These are phyloP conservation scores for Drosophila gaucha DNA, from an alignment of 2,888 invertebrate species.

Conservation along the genomic window DNA sequence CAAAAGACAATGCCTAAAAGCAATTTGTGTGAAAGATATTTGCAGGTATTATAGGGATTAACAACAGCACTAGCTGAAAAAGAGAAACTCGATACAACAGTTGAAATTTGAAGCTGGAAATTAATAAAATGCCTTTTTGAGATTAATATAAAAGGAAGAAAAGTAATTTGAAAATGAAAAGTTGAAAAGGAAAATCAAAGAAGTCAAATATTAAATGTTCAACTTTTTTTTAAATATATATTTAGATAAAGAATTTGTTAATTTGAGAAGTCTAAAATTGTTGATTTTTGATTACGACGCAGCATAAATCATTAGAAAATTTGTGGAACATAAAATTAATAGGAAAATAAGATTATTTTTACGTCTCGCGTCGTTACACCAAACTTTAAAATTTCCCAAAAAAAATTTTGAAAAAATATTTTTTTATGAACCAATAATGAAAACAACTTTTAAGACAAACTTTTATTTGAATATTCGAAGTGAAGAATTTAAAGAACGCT, in stretches of 20 bases:
- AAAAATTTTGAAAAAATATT: not conserved
- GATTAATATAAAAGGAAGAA: not conserved
- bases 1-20: slow-evolving; percentile 17
- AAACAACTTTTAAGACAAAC: no score
- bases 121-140: not conserved
- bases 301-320: not conserved
- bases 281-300: not conserved
- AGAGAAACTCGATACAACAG: not conserved
- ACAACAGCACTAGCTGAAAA: no score
- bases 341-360: not conserved
- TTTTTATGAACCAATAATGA: no score
- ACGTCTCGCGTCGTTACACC: no score
- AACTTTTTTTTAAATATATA: no score
- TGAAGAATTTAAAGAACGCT: not conserved
- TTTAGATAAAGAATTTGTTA: not conserved
- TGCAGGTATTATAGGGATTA: slow-evolving; percentile 20
- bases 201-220: no score
- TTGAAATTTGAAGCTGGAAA: not conserved
- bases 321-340: not conserved
- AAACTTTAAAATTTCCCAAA: no score
- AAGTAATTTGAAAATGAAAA: not conserved
- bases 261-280: not conserved
- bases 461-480: no score
- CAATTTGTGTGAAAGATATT: slow-evolving; percentile 9
- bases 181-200: no score